Evolutionary conservation across 1,140 invertebrate species (phyloP).

Genomic region (Leucophenga varia): DNA sequence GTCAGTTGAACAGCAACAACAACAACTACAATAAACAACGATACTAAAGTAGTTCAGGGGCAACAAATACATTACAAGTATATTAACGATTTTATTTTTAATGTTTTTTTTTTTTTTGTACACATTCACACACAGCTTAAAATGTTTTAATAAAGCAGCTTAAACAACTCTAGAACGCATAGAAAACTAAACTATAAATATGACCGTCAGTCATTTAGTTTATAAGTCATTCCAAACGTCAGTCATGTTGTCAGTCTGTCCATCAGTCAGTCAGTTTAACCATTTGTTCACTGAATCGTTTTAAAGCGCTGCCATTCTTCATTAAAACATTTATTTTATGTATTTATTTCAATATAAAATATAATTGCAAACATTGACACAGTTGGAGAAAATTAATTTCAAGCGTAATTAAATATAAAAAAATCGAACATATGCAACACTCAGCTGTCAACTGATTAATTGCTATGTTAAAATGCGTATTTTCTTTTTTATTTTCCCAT

Average conservation of each 20-base stretch:
- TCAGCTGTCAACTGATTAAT: no score
- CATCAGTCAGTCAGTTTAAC: conserved; percentile 16
- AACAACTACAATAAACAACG: conserved; percentile 4
- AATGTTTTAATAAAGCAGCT: no score
- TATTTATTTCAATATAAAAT: conserved; percentile 32
- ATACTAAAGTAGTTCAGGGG: conserved; percentile 27
- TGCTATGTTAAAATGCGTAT: no score
- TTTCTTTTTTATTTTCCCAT: no score
- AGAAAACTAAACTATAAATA: no score
- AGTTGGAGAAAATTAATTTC: conserved; percentile 13
- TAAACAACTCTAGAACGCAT: no score
- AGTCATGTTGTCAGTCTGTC: conserved; percentile 10
- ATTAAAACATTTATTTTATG: conserved; percentile 26
- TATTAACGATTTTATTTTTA: conserved; percentile 4
- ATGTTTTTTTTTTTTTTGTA: no score
- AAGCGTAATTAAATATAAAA: conserved; percentile 6
- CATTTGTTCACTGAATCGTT: no score
- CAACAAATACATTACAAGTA: conserved; percentile 7
- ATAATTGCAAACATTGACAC: conserved; percentile 36
- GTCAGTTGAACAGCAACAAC: background rate
- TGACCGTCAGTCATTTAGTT: conserved; percentile 2
- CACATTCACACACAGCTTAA: no score
- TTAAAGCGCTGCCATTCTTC: conserved; percentile 3
- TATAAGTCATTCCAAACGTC: background rate
- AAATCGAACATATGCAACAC: no score